phyloP scores from a whole-genome alignment of 2,113 vertebrate species.

The Aphelocoma coerulescens region DNA sequence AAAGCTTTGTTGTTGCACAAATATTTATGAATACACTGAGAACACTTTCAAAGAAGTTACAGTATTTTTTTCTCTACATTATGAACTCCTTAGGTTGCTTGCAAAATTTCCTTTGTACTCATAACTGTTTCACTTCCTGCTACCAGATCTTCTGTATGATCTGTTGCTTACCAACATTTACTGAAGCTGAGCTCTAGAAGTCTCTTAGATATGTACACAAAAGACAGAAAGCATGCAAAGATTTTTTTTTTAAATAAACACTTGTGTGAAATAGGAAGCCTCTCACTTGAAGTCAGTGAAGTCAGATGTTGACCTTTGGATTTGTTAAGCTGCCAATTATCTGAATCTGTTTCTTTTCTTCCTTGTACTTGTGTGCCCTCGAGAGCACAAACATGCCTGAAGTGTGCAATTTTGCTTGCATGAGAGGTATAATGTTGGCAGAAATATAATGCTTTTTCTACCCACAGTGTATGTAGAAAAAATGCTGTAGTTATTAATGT shows the following conservation, averaged over 20 bases:
- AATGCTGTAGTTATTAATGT: rapidly evolving
- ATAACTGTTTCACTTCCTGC: not conserved
- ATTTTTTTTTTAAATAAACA: not conserved
- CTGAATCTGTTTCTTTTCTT: not conserved
- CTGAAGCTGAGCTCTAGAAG: not conserved
- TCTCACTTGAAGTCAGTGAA: not conserved
- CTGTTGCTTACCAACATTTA: not conserved
- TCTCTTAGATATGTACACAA: not conserved
- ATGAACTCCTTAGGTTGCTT: not conserved
- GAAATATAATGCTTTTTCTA: not conserved
- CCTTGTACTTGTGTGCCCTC: not conserved
- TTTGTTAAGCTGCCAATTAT: not conserved
- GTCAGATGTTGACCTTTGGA: constrained; percentile 17
- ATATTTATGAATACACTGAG: not conserved
- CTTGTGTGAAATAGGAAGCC: not conserved
- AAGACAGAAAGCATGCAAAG: not conserved
- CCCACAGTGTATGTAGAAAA: not conserved
- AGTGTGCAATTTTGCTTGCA: not conserved
- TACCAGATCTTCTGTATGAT: not conserved
- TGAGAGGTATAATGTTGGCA: not conserved
- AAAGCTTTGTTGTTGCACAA: not conserved
- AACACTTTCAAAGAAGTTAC: not conserved
- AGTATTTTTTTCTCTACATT: not conserved
- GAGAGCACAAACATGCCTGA: not conserved
- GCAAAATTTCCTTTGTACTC: not conserved